Evolutionary conservation across 2,797 vertebrate genomes (phyloP).

Genomic region (Pagetopsis macropterus): DNA sequence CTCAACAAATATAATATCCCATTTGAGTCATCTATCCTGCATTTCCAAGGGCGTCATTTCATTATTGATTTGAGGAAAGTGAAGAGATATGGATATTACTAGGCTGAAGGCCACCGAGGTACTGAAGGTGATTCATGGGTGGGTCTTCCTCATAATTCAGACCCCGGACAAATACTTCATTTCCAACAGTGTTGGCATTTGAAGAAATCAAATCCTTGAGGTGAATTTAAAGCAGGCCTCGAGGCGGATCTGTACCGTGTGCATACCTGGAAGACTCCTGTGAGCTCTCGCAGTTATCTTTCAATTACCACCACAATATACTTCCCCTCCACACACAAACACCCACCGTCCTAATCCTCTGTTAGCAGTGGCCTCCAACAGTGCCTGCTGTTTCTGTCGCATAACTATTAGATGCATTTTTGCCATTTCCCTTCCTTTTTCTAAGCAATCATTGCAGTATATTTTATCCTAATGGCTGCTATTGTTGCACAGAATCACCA

Average conservation of each 20-base stretch:
- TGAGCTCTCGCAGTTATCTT: slow-evolving; percentile 66
- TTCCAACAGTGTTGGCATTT: slow-evolving; percentile 79
- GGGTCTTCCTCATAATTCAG: slow-evolving; percentile 76
- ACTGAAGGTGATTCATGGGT: slow-evolving; percentile 78
- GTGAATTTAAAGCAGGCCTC: slow-evolving; percentile 74
- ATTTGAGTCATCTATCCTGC: slow-evolving; percentile 70
- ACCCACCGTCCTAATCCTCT: slow-evolving; percentile 39
- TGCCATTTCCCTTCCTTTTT: slow-evolving; percentile 16
- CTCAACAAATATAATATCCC: slow-evolving; percentile 72
- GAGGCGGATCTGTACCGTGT: slow-evolving; percentile 47
- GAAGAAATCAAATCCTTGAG: slow-evolving; percentile 77
- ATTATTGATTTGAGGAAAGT: slow-evolving; percentile 81
- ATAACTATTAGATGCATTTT: slow-evolving; percentile 25
- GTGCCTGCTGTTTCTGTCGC: slow-evolving; percentile 24
- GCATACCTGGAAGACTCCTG: slow-evolving; percentile 51
- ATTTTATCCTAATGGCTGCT: slow-evolving; percentile 53
- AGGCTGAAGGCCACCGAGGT: slow-evolving; percentile 75
- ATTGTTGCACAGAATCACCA: slow-evolving; percentile 56
- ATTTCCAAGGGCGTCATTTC: slow-evolving; percentile 78
- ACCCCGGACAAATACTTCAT: slow-evolving; percentile 77
- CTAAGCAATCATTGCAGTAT: slow-evolving; percentile 37
- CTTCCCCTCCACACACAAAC: slow-evolving; percentile 44
- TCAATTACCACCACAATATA: slow-evolving; percentile 69
- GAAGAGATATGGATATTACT: slow-evolving; percentile 80
- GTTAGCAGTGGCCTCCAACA: slow-evolving; percentile 31